A percentile compares a stretch with the other conserved stretches of the same genome.
These are phyloP conservation scores for Troilus luridus DNA, from an alignment of 2,888 invertebrate genomes.

Conservation along the genomic window DNA sequence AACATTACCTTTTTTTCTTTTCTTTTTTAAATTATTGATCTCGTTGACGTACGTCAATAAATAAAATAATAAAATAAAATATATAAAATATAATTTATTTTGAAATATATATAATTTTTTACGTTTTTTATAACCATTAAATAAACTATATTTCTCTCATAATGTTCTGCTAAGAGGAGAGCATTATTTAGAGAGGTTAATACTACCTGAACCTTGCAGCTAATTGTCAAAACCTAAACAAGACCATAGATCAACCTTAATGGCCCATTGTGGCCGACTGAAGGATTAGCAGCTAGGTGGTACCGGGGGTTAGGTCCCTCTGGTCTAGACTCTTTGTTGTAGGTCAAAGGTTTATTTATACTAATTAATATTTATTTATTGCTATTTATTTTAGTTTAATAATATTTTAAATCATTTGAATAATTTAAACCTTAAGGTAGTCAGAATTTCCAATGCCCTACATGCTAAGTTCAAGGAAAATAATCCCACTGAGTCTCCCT, in stretches of 20 bases:
- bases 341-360: neutral
- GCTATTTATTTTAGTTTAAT: neutral
- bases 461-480: too few relatives aligned
- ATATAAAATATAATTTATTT: too few relatives aligned
- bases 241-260: neutral
- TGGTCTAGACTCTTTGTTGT: neutral
- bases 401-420: too few relatives aligned
- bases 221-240: slow-evolving; percentile 8
- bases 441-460: too few relatives aligned
- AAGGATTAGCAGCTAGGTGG: neutral
- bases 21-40: too few relatives aligned
- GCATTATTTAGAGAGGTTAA: neutral
- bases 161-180: neutral
- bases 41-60: too few relatives aligned
- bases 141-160: neutral
- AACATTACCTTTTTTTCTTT: too few relatives aligned
- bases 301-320: neutral
- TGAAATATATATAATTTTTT: too few relatives aligned
- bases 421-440: too few relatives aligned
- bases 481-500: too few relatives aligned
- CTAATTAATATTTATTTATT: neutral
- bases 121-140: too few relatives aligned
- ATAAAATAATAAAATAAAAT: too few relatives aligned
- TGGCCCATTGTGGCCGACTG: neutral
- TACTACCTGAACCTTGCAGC: neutral